These are phyloP conservation scores for Eubucco bourcierii DNA, from an alignment of 2,113 vertebrate species.

Conservation along the genomic window DNA sequence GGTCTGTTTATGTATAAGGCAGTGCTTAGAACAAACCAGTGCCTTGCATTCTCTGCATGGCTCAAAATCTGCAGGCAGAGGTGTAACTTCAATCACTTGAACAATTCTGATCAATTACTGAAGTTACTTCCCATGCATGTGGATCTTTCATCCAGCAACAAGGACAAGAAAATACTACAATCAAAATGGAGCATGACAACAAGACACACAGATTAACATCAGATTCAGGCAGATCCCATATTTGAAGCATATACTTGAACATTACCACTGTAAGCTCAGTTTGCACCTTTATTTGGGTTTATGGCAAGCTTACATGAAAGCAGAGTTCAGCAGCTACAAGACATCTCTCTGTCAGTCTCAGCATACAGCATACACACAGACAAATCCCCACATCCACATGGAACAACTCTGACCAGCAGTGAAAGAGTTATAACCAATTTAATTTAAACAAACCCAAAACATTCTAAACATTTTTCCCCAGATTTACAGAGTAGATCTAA, in stretches of 20 bases:
- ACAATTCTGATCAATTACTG: not conserved
- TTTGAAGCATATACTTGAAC: not conserved
- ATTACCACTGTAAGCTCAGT: not conserved
- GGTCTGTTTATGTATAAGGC: not conserved
- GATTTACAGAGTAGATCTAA: not conserved
- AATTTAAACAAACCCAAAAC: not conserved
- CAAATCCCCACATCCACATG: not conserved
- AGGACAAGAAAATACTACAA: not conserved
- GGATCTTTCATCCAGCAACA: not conserved
- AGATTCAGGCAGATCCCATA: not conserved
- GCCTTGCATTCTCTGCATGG: not conserved
- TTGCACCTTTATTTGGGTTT: not conserved
- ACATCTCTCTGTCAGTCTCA: not conserved
- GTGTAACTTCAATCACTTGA: not conserved
- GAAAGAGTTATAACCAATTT: no score
- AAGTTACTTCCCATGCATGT: not conserved
- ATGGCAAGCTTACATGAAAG: not conserved
- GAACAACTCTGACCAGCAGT: not conserved
- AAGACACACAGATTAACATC: not conserved
- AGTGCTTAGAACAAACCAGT: not conserved
- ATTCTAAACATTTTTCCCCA: not conserved
- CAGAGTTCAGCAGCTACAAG: not conserved
- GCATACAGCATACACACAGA: not conserved
- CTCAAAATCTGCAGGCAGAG: not conserved
- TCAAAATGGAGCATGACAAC: not conserved